Evolutionary conservation across 2,888 invertebrate genomes (phyloP), one percentile per base, ranked within the genome.

Genomic region (Parnassius apollo): DNA sequence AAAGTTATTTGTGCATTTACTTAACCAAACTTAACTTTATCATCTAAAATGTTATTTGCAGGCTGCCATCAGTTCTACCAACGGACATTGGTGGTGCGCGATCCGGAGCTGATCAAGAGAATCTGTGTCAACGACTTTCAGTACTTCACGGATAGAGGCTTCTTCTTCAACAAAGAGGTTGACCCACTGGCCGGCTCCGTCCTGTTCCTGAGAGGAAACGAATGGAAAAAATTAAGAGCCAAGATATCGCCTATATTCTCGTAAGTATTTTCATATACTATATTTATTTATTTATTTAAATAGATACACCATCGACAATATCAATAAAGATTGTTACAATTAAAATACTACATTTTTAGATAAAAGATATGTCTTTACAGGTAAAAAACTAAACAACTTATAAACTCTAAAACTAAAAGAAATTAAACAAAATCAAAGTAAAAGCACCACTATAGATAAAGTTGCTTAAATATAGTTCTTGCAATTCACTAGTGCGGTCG

Each of bases 191-290:
- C 90, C 0, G 91, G 88, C 0, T 90, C 90, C 0, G 86, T 92
- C 61, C 78, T 92, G 57, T 90, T 86, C 68, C 78, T 91, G 3
- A 73, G 87, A n/a, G 92, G 92, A 0, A 85, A 82, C 56, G 86
- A 88, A 69, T 92, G 92, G 92, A 86, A 80, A 71, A 76, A 75
- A 58, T 75, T 92, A 1, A 68, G 92, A 48, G 84, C 91, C 0
- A 92, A 92, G 66, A 89, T 92, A 69, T 89, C 92, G 0, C 91
- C 92, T 0, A 88, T 91, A 69, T 92, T 92, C 68, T 91, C 92
- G 90, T 91, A 69, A 85, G 91, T 83, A 44, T 1, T 12, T 3
- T 12, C 9, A n/a, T 2, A 46, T 46, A 3, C 12, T 4, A n/a
- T 46, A 46, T 9, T 18, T 18, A 18, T 18, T 18, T 18, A 18